phyloP scores from a whole-genome alignment of 2,797 vertebrate species.

The Amblyraja radiata region DNA sequence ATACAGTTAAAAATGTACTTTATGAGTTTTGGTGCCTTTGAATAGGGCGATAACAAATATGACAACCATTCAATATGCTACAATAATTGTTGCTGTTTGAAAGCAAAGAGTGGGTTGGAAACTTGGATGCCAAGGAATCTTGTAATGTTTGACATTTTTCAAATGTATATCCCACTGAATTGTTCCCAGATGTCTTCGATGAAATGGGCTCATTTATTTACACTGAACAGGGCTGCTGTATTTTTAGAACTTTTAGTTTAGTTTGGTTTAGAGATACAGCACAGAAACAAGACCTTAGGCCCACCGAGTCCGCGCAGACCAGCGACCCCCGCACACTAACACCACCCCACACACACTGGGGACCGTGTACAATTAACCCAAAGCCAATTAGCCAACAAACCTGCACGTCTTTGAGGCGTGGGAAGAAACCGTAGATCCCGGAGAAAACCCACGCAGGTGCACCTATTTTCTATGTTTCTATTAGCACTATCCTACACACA shows the following conservation, averaged over 20 bases:
- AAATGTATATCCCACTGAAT: not conserved
- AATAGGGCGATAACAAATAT: not conserved
- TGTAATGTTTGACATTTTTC: not conserved
- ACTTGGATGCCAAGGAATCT: not conserved
- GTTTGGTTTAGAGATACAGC: too few relatives aligned
- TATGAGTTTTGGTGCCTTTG: not conserved
- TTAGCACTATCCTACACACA: too few relatives aligned
- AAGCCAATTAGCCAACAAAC: too few relatives aligned
- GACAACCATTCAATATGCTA: not conserved
- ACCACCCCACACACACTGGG: too few relatives aligned
- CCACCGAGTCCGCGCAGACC: too few relatives aligned
- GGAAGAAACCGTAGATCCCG: too few relatives aligned
- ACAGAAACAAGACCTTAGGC: too few relatives aligned
- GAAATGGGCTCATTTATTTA: not conserved
- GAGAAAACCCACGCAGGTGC: too few relatives aligned
- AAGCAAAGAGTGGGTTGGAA: conserved; percentile 1
- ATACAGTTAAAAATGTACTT: not conserved
- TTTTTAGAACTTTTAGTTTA: not conserved
- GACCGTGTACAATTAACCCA: too few relatives aligned
- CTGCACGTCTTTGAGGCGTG: too few relatives aligned
- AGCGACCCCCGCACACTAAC: too few relatives aligned
- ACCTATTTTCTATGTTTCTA: too few relatives aligned
- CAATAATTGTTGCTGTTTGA: not conserved
- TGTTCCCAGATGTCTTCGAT: not conserved
- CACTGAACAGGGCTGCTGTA: not conserved